A percentile compares a stretch with the other conserved stretches of the same genome.
Evolutionary conservation across 2,113 vertebrate genomes (phyloP).

Genomic region (Enhydra lutris): DNA sequence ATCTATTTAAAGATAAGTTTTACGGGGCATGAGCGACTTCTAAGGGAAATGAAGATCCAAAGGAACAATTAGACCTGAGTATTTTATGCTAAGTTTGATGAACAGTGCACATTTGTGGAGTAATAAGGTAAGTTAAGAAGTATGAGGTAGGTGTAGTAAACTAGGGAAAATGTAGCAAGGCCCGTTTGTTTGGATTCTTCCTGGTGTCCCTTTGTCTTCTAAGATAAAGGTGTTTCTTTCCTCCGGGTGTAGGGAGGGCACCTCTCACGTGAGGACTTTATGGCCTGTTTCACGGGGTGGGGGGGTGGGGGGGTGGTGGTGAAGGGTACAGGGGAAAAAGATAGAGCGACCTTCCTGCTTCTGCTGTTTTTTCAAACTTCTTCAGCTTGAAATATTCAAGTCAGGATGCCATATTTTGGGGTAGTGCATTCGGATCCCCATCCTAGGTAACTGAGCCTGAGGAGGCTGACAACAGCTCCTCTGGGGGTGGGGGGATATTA

Average conservation of each 20-base stretch:
- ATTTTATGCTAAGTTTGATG: background rate
- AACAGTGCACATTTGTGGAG: too few relatives aligned
- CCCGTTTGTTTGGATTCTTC: background rate
- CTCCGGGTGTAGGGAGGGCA: background rate
- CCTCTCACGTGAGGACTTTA: background rate
- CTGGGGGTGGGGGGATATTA: background rate
- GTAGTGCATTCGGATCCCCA: background rate
- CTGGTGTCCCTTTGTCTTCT: background rate
- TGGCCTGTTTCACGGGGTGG: background rate
- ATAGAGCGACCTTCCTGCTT: background rate
- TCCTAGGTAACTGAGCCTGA: background rate
- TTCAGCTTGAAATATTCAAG: background rate
- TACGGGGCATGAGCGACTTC: background rate
- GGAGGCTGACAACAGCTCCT: background rate
- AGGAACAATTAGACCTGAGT: background rate
- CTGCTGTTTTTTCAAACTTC: background rate
- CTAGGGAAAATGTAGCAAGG: background rate
- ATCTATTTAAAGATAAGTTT: background rate
- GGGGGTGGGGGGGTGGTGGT: too few relatives aligned
- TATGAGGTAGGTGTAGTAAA: background rate
- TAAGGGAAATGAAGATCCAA: background rate
- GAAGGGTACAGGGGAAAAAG: background rate
- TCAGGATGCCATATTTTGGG: background rate
- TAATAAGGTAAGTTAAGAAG: background rate
- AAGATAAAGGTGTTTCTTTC: background rate